Evolutionary conservation across 2,113 vertebrate genomes (phyloP), one percentile per base, ranked within the genome.

Genomic region (Myocastor coypus): DNA sequence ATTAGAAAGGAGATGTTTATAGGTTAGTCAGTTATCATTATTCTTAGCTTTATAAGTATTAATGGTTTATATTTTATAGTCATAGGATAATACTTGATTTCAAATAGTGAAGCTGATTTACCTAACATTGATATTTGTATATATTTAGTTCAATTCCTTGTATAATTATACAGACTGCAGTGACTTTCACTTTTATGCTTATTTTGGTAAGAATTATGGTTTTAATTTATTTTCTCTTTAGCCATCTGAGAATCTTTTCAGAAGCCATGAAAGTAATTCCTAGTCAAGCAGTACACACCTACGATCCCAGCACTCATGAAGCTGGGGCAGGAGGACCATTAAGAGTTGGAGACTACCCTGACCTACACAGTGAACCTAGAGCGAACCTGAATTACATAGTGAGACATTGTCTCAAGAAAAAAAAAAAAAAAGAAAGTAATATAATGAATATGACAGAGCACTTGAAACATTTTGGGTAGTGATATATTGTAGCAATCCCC

Each of bases 31-130:
- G 96, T 98, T 97, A 94, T 12, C 87, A 95, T 80, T 37, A 86
- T 98, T 94, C 85, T 55, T 71, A 98, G 77, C n/a, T 97, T 97
- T 93, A 71, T 93, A 97, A 98, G 85, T 97, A 95, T 95, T 87
- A 96, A 97, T 86, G 85, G 71, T 68, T 96, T 95, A 88, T 86
- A 95, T 95, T 87, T 95, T 85, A 94, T 88, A 87, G 95, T 93
- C 92, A 78, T 87, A 83, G 89, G 92, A 59, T 6, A 86, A 83
- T 1, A 96, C 55, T 75, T 95, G 26, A 83, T 97, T 98, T 95
- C 84, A 89, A 83, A 83, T 30, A 92, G 91, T 37, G 9, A 96
- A 69, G 42, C 17, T 64, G 63, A 83, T 17, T 7, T 95, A n/a
- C 26, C 26, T 91, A 83, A 83, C 26, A 50, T 28, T 83, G 10